Base-by-base conservation (phyloP, 2,888 invertebrate genomes). In the Drosophila paramelanica region DNA sequence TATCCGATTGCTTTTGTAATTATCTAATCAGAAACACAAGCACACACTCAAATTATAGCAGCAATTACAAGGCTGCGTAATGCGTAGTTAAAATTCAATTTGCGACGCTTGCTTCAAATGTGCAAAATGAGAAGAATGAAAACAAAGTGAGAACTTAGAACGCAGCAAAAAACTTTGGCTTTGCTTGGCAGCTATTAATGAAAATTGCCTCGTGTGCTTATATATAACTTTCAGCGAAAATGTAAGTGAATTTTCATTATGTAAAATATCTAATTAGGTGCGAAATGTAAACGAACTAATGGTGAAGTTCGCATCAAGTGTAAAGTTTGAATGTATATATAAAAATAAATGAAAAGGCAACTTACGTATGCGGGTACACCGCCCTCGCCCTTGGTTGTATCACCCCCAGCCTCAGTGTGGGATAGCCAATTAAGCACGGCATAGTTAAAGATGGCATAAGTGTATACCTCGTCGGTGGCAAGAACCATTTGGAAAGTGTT, bases 381-480 rank as follows among this genome's bases (percentile, higher is more conserved):
- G 52, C 97, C 97, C 91, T 96, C 96, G 52, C 98, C 98, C 14
- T 94, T 95, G 1, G 96, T 95, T 17, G 97, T 96, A 91, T 97
- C 97, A 76, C 97, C 97, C 62, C 97, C 97, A 65, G 98, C 98
- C 91, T 97, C 97, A 0, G 98, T 97, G 87, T 97, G 97, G 11
- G 96, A 95, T 11, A 96, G 96, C 98, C 98, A 99, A 86, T 95
- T 96, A 67, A 99, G 95, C 76, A 96, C 95, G 56, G 96, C 94
- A 91, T 99, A 99, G 93, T 99, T 99, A 92, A 97, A 98, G 58
- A 99, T 97, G 0, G 96, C 97, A 91, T 98, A 99, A 0, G 98
- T 98, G 89, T 96, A 96, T 3, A 97, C 97, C 93, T 98, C 98
- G 91, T 98, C 98, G 0, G 98, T 98, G 0, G 97, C 97, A 56